A percentile compares a stretch with the other conserved stretches of the same genome.
Conservation (phyloP, 2,113 vertebrate species). For the Anas platyrhynchos region DNA sequence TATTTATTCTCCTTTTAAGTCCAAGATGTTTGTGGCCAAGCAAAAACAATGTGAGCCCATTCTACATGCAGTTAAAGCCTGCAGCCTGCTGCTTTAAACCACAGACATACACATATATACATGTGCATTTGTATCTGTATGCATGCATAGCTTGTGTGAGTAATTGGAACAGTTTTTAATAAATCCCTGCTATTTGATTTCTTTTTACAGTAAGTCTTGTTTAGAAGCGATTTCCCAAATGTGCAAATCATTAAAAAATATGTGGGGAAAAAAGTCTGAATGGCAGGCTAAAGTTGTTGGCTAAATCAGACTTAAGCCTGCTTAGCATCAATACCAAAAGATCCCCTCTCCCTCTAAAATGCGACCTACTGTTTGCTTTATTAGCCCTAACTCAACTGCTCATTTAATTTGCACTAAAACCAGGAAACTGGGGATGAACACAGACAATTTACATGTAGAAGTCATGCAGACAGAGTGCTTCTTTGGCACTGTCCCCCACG, state of each 20-base stretch:
- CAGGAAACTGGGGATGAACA: not conserved
- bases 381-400: not conserved
- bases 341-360: not conserved
- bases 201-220: not conserved
- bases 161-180: not conserved
- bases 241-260: constrained; percentile 29
- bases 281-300: not conserved
- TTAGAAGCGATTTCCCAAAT: not conserved
- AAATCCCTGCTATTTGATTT: not conserved
- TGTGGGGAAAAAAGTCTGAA: not conserved
- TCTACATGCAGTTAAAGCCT: not conserved
- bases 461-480: not conserved
- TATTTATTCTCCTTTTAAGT: constrained; percentile 1
- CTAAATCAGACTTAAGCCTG: not conserved
- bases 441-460: not conserved
- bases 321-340: constrained; percentile 18
- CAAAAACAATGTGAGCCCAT: not conserved
- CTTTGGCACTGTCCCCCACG: no score
- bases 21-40: not conserved
- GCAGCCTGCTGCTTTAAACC: not conserved
- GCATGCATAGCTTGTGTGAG: not conserved
- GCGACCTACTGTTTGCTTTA: not conserved
- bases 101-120: not conserved
- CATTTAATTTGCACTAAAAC: not conserved
- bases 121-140: not conserved